Base-by-base conservation (phyloP, 2,113 vertebrate genomes). In the Myocastor coypus region DNA sequence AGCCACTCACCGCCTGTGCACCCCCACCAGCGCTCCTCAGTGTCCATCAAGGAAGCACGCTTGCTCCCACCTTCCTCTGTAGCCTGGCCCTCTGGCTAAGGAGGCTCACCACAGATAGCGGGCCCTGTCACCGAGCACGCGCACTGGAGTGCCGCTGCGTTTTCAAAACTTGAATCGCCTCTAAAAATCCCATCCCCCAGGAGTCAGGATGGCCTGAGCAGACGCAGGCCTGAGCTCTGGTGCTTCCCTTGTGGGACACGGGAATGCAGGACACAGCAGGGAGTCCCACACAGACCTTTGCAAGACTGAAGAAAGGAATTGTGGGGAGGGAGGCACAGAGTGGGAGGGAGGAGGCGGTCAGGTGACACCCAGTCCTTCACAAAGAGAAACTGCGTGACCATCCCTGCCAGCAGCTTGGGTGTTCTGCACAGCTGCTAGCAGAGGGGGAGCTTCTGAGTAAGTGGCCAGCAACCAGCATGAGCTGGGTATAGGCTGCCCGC, bases 1-100 rank as follows among this genome's bases (percentile, higher is more conserved):
- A 66, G 88, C 97, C 8, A 0, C 77, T 32, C 91, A 52, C 90
- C 46, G 50, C 46, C 89, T 16, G 4, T 28, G 22, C 30, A 22
- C 6, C 85, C 85, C 42, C 12, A 3, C 22, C 8, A 37, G 69
- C 7, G 42, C 2, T 75, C 14, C 16, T 1, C 0, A 0, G 30
- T 10, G 6, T 7, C n/a, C n/a, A 1, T 0, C 0, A 1, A 55
- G 68, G 37, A 61, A 1, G 1, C 20, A 0, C 42, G 5, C 1
- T 0, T 5, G 13, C 89, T 20, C 55, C 83, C 16, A 3, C 52
- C 34, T 40, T 19, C 22, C 75, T 69, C 2, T 5, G 6, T 10
- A 11, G 61, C 20, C 61, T 63, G 19, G 37, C 12, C 1, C 16
- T 3, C 0, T 20, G 68, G 40, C 30, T 50, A 12, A 22, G 0